phyloP scores from a whole-genome alignment of 2,797 vertebrate species.

The Adrianichthys oophorus region DNA sequence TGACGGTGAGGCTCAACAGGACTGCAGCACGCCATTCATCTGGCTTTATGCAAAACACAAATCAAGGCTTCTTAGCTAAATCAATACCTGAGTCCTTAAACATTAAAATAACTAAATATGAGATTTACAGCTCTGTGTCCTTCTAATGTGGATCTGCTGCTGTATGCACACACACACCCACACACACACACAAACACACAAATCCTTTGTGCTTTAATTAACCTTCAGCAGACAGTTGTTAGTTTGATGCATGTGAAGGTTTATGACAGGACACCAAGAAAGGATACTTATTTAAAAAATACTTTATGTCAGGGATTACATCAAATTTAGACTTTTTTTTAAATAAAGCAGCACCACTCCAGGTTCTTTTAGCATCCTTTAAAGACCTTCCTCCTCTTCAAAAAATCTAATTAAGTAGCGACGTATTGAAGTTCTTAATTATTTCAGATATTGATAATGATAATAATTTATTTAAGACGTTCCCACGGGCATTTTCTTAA shows the following conservation, averaged over 20 bases:
- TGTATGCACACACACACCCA: neutral
- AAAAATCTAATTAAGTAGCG: no score
- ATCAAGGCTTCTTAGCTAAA: constrained; percentile 17
- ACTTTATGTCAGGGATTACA: no score
- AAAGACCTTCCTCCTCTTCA: no score
- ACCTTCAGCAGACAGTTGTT: constrained; percentile 2
- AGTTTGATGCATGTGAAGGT: constrained; percentile 11
- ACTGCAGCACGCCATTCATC: constrained; percentile 30
- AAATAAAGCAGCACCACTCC: no score
- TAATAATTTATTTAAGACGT: no score
- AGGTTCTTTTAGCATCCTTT: no score
- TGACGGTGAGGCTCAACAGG: constrained; percentile 19
- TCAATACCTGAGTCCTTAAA: constrained; percentile 3
- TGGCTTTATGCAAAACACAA: constrained; percentile 9
- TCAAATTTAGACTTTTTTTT: no score
- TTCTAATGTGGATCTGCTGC: neutral
- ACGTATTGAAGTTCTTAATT: no score
- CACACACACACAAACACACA: neutral
- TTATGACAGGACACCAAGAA: neutral
- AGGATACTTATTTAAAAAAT: neutral
- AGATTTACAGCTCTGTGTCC: neutral
- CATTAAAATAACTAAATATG: constrained; percentile 2
- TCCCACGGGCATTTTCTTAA: neutral
- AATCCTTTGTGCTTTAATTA: constrained; percentile 2
- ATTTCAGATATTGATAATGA: no score